These are phyloP conservation scores for Vultur gryphus DNA, from an alignment of 2,797 vertebrate species.

Conservation along the genomic window DNA sequence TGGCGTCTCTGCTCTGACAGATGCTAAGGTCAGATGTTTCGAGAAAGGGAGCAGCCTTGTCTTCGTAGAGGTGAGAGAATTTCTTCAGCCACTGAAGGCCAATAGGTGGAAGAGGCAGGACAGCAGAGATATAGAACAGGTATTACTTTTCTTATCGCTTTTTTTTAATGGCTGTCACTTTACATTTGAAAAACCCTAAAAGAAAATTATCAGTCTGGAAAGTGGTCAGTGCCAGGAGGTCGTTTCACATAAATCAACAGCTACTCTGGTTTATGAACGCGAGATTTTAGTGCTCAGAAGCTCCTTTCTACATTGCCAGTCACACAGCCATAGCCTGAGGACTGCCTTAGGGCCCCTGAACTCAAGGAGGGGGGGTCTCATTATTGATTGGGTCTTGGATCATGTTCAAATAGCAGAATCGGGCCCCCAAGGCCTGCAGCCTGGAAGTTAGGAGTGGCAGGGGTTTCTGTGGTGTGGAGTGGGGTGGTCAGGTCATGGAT, in stretches of 20 bases:
- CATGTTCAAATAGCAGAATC: neutral
- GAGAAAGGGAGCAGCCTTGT: neutral
- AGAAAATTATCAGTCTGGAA: neutral
- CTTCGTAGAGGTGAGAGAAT: neutral
- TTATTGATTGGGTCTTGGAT: neutral
- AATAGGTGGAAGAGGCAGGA: neutral
- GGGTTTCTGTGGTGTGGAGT: neutral
- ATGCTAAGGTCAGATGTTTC: neutral
- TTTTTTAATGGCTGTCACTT: neutral
- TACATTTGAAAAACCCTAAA: neutral
- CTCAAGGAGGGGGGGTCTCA: fast-evolving
- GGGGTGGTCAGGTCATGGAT: neutral
- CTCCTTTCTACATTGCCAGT: neutral
- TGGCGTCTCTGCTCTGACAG: neutral
- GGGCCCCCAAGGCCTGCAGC: neutral
- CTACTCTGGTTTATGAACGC: neutral
- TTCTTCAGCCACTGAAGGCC: neutral
- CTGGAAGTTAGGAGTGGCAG: neutral
- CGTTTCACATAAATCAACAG: neutral
- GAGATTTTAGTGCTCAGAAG: neutral
- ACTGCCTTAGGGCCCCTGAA: neutral
- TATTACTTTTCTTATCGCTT: neutral
- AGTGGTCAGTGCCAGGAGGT: neutral
- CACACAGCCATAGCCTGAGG: neutral
- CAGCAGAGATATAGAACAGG: neutral